These are phyloP conservation scores for Manis pentadactyla DNA, from an alignment of 2,797 vertebrate genomes.

Conservation along the genomic window DNA sequence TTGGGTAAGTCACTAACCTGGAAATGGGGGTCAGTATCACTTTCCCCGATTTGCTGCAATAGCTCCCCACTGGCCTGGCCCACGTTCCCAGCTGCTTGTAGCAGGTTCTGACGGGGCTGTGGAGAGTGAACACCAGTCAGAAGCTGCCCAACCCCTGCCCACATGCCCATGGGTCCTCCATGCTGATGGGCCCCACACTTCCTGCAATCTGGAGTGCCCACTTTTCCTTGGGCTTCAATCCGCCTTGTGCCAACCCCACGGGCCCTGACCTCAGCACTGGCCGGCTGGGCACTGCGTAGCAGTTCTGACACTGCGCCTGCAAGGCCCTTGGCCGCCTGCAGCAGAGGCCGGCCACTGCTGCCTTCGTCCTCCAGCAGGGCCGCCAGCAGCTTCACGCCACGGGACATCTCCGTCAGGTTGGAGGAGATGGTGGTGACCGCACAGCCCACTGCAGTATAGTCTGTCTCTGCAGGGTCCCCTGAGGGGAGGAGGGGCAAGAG, in stretches of 20 bases:
- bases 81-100: conserved; percentile 97
- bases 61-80: conserved; percentile 97
- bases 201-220: neutral
- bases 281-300: conserved; percentile 96
- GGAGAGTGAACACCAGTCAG: conserved; percentile 75
- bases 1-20: conserved; percentile 89
- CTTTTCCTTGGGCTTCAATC: neutral
- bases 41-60: conserved; percentile 97
- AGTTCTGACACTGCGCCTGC: conserved; percentile 95
- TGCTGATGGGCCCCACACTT: neutral
- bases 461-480: conserved; percentile 98
- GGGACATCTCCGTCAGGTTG: conserved; percentile 99
- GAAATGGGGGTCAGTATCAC: conserved; percentile 95
- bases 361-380: conserved; percentile 98
- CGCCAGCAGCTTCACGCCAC: conserved; percentile 96
- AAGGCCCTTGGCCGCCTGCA: conserved; percentile 97
- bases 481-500: neutral
- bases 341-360: conserved; percentile 93
- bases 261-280: conserved; percentile 93
- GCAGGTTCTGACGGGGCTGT: conserved; percentile 96
- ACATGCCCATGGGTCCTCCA: neutral
- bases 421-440: conserved; percentile 99
- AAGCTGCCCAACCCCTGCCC: conserved; percentile 68
- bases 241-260: neutral
- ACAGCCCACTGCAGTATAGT: conserved; percentile 98